Evolutionary conservation across 2,797 vertebrate genomes (phyloP).

Genomic region (Microctenopoma steveboyesi): DNA sequence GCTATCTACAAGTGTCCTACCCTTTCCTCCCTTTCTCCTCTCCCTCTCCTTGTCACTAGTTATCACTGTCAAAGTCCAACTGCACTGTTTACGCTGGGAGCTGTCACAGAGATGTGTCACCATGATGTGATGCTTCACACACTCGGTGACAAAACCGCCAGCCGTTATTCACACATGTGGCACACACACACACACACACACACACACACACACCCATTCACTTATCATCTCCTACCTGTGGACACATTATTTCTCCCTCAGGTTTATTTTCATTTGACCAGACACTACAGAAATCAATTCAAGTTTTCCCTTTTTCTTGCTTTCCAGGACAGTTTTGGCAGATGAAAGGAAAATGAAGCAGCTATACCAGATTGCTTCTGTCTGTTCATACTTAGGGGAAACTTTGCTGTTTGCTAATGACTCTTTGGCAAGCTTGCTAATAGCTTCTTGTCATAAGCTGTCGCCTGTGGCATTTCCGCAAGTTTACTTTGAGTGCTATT

Average conservation of each 20-base stretch:
- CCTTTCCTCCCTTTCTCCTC: slow-evolving; percentile 71
- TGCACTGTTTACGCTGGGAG: slow-evolving; percentile 64
- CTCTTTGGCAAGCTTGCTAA: slow-evolving; percentile 58
- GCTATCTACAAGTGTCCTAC: slow-evolving; percentile 73
- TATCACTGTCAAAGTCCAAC: slow-evolving; percentile 75
- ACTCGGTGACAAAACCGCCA: slow-evolving; percentile 64
- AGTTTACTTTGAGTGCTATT: slow-evolving; percentile 44
- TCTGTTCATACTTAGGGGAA: slow-evolving; percentile 48
- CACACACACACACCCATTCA: slow-evolving; percentile 3
- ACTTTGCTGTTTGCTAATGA: slow-evolving; percentile 57
- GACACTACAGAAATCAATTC: slow-evolving; percentile 44
- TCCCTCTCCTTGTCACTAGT: slow-evolving; percentile 74
- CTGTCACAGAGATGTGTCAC: slow-evolving; percentile 76
- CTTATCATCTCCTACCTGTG: slow-evolving; percentile 47
- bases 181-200: slow-evolving; percentile 20
- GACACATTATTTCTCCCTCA: slow-evolving; percentile 36
- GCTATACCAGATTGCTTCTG: slow-evolving; percentile 40
- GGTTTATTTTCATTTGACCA: slow-evolving; percentile 43
- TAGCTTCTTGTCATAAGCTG: slow-evolving; percentile 59
- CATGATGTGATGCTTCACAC: slow-evolving; percentile 74
- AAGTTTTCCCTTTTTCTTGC: slow-evolving; percentile 28
- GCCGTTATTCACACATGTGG: slow-evolving; percentile 56
- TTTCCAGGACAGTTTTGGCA: slow-evolving; percentile 54
- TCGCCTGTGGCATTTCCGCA: slow-evolving; percentile 56
- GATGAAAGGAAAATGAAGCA: slow-evolving; percentile 19